Evolutionary conservation across 2,888 invertebrate genomes (phyloP), one percentile per base, ranked within the genome.

Genomic region (Thymelicus acteon): DNA sequence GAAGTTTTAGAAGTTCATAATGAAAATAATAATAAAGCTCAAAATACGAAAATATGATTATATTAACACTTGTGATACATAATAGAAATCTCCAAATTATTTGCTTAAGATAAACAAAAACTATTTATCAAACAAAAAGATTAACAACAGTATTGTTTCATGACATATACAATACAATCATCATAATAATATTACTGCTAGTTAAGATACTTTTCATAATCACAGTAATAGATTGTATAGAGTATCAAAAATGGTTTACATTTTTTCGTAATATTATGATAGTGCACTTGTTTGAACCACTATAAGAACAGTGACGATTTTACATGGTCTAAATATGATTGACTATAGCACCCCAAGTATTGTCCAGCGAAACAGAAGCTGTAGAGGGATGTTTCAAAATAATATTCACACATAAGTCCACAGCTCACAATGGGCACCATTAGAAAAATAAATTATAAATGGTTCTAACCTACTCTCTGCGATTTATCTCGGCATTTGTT

Each of bases 401-500:
- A 88, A 87, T 87, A 87, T 86, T 89, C 89, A 92, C 91, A 57
- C 57, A 12, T 54, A 92, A 89, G 91, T 90, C 92, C 92, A 91
- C 92, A 92, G 91, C 90, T 92, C 91, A 91, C 89, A 88, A 88
- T 87, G 91, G 90, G 92, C 93, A 93, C 93, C 93, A 92, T 92
- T 93, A 92, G 84, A 92, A 93, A 92, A 93, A 93, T 93, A 93
- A 93, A 92, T 93, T 93, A 93, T 91, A 90, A 90, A 92, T 88
- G 91, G 88, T 87, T 87, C 90, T 92, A 92, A 86, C 85, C 86
- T 90, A 89, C 82, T 80, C 80, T 76, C 77, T 82, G 83, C 78
- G 75, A 87, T 90, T 94, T 94, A 94, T 94, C 94, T 94, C 82
- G 93, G 94, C 94, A 94, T 93, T 73, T 93, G 90, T 89, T 94